Conservation (phyloP, 2,113 vertebrate genomes). For the Sinocyclocheilus rhinocerous region DNA sequence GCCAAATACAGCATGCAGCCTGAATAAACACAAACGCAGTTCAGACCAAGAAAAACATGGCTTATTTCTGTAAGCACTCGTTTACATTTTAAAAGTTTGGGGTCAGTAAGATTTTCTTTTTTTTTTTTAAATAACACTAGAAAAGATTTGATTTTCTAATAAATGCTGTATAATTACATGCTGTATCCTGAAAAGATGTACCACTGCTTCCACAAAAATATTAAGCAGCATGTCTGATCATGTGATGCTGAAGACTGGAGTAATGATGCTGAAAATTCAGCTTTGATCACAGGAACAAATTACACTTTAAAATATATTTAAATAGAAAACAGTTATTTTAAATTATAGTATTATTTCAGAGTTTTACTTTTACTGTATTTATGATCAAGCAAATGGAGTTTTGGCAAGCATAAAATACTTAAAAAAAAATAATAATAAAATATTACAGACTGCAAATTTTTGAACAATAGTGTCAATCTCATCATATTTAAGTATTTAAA, state of each 20-base stretch:
- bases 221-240: not conserved
- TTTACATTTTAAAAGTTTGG: not conserved
- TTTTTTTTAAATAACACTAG: too few species aligned
- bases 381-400: not conserved
- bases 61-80: not conserved
- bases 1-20: conserved; percentile 78
- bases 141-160: not conserved
- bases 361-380: not conserved
- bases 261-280: not conserved
- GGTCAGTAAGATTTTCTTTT: too few species aligned
- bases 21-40: conserved; percentile 50
- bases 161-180: too few species aligned
- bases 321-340: not conserved
- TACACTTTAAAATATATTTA: not conserved
- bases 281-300: not conserved
- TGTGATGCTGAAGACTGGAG: not conserved
- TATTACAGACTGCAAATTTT: not conserved
- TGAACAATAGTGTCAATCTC: not conserved
- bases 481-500: not conserved
- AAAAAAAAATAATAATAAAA: too few species aligned
- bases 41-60: not conserved
- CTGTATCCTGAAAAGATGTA: too few species aligned
- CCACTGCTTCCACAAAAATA: too few species aligned
- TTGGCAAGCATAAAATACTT: not conserved
- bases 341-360: not conserved